Evolutionary conservation across 1,140 invertebrate genomes (phyloP), one percentile per base, ranked within the genome.

Genomic region (Sinonovacula constricta): DNA sequence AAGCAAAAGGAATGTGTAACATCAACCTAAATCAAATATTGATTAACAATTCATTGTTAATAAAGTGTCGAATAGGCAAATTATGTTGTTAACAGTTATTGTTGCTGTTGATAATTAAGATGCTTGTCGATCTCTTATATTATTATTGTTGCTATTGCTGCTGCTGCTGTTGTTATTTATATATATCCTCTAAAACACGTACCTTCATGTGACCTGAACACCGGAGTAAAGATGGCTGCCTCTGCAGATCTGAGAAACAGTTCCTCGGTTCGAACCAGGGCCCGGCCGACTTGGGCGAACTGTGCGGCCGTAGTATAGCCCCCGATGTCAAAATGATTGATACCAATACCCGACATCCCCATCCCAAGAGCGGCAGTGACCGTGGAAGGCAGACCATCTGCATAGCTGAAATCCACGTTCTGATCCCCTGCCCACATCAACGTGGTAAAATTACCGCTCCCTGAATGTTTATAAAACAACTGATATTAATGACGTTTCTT

Each of bases 321-420:
- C 5, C 91, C 91, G 33, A 91, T 91, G 72, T 92, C 91, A 75
- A 90, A 90, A 75, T 92, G 91, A n/a, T 87, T 91, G 7, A 91
- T 77, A 1, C 90, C 89, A 36, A 88, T 87, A 7, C 90, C 90
- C 31, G 81, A 84, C 70, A 92, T 63, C 0, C 85, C 88, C 71
- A 90, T 75, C 15, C 85, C 89, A 15, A 91, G 76, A 7, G 89
- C 88, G 56, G 84, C 77, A 28, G 83, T 68, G 3, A 92, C 84
- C 5, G 88, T 89, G 1, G 91, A 89, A 0, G 88, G 81, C 7
- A 91, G 59, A 0, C 91, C 91, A 75, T 91, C 91, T 10, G 81
- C 87, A 24, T 79, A 71, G 0, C 84, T 86, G 79, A 88, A 92
- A 79, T 92, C 90, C 0, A 91, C 91, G 77, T 91, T 91, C 79